A percentile compares a stretch with the other conserved stretches of the same genome.
phyloP scores from a whole-genome alignment of 2,888 invertebrate genomes.

The Drosophila trichaetosa region DNA sequence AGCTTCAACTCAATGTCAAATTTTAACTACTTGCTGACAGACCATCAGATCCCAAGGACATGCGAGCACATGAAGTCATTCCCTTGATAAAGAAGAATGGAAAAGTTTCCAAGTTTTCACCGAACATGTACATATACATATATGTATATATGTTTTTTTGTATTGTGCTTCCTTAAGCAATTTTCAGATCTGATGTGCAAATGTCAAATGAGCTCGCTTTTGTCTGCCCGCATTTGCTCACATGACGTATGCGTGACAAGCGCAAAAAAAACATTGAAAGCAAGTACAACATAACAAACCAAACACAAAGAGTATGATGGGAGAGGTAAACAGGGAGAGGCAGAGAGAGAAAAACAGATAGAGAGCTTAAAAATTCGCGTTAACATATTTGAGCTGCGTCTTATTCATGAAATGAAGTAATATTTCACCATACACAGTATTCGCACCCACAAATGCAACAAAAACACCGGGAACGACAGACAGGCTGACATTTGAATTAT shows the following conservation, averaged over 20 bases:
- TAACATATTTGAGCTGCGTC: constrained; percentile 19
- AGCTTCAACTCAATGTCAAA: constrained; percentile 24
- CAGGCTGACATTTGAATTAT: constrained; percentile 62
- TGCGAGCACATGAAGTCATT: not conserved
- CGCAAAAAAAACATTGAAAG: constrained; percentile 40
- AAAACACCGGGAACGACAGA: not conserved
- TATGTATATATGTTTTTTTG: not conserved
- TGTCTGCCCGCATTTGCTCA: constrained; percentile 35
- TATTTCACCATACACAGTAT: constrained; percentile 19
- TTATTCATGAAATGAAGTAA: constrained; percentile 23
- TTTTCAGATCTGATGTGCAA: constrained; percentile 41
- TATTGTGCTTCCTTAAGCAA: constrained; percentile 21
- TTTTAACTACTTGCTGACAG: constrained; percentile 15
- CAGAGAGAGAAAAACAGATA: not conserved
- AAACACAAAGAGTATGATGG: not conserved
- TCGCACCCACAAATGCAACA: constrained; percentile 8
- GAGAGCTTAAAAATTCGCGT: constrained; percentile 24
- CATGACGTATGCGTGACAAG: constrained; percentile 64
- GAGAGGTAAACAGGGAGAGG: not conserved
- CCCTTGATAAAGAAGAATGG: not conserved
- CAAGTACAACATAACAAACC: constrained; percentile 11
- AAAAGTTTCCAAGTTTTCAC: constrained; percentile 2
- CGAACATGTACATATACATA: not conserved
- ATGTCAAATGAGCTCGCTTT: constrained; percentile 35
- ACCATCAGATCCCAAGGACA: constrained; percentile 25